Base-by-base conservation (phyloP, 1,140 invertebrate species). In the Himalopsyche phryganea region DNA sequence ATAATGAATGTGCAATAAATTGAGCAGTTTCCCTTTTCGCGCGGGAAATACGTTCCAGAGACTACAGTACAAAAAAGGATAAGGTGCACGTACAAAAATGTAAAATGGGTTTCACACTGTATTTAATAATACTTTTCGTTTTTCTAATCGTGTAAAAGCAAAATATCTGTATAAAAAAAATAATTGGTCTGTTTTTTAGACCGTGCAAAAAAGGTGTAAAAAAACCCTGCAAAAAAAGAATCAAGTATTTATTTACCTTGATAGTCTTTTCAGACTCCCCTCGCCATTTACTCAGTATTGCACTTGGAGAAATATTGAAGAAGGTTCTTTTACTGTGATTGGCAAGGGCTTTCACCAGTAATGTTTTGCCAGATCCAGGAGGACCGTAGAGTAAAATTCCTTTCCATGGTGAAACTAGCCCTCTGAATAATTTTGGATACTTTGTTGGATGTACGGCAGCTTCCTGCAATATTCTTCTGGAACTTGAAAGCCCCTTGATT, bases 201-300 rank as follows among this genome's bases (percentile, higher is more conserved):
- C n/a, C n/a, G n/a, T n/a, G n/a, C n/a, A n/a, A n/a, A n/a, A n/a
- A n/a, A n/a, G n/a, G n/a, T n/a, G n/a, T n/a, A n/a, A n/a, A n/a
- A n/a, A n/a, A n/a, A n/a, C n/a, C n/a, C n/a, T n/a, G n/a, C n/a
- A n/a, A n/a, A n/a, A n/a, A n/a, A n/a, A n/a, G n/a, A n/a, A n/a
- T n/a, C n/a, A n/a, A n/a, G n/a, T n/a, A n/a, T n/a, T n/a, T n/a
- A 40, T 11, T 40, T 54, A 88, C 89, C 69, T 90, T 85, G 33
- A 95, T 81, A 60, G 95, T 85, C 73, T 96, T 97, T 77, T 97
- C 94, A 0, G 92, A 96, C 65, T 98, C 94, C 0, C 94, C 94
- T 48, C 94, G 79, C 93, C 94, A 97, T 76, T 97, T 97, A 67
- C 91, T 94, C 3, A 95, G 84, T 15, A 97, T 81, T 1, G 86